Base-by-base conservation (phyloP, 1,140 invertebrate genomes). In the Drosophila tani region DNA sequence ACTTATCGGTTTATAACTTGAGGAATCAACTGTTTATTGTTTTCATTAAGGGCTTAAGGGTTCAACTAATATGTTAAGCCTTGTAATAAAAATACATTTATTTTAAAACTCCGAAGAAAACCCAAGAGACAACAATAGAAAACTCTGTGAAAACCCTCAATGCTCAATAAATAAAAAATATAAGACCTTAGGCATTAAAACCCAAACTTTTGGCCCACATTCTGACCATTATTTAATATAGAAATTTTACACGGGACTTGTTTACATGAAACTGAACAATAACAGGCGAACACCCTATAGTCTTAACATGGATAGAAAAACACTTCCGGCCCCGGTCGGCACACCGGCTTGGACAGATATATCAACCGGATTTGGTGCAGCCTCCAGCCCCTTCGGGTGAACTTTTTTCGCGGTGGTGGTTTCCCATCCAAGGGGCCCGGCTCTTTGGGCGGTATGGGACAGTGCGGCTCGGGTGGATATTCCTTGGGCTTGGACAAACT, bases 341-440 rank as follows among this genome's bases (percentile, higher is more conserved):
- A 24, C 2, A 63, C 24, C 1, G 83, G 83, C n/a, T 68, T 76
- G 9, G 83, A 67, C 2, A 87, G 65, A 47, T 86, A 86, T 2
- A 74, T 12, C 7, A 87, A 45, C 5, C 83, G 75, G 38, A 71
- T 41, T 32, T 79, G 62, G 66, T 87, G 83, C n/a, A 55, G 49
- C 0, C 40, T 55, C 83, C 82, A 87, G 32, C 63, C 82, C 0
- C 65, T 56, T 14, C 8, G 19, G 2, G 71, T 80, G 43, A 87
- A 82, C 32, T 76, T 79, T 12, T 55, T 69, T 8, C 83, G 68
- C 9, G 49, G 57, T 8, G 76, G 76, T 1, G 60, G 76, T 4
- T 15, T n/a, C 51, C 17, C 24, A 24, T 80, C 77, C 77, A 74
- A 51, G 2, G 79, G 58, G 11, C 55, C 50, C 8, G 11, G 7